phyloP scores from a whole-genome alignment of 2,888 invertebrate genomes.

The Eupithecia vulgata region DNA sequence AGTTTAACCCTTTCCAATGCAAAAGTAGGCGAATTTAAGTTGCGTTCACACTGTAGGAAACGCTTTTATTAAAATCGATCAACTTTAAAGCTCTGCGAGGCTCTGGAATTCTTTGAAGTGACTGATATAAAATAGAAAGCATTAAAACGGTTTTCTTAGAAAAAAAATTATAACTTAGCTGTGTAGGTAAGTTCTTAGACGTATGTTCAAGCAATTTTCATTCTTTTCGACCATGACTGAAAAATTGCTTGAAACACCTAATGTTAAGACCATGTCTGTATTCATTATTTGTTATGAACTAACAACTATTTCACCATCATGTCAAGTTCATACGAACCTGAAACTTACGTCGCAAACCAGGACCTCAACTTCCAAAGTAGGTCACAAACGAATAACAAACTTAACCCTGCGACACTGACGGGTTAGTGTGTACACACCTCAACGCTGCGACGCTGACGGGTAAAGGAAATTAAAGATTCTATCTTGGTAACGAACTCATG shows the following conservation, averaged over 20 bases:
- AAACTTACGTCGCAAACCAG: conserved; percentile 2
- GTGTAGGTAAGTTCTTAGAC: background rate
- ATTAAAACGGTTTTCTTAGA: background rate
- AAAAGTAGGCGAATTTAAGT: conserved; percentile 18
- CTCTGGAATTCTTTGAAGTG: background rate
- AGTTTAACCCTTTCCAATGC: conserved; percentile 54
- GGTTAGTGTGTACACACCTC: conserved; percentile 27
- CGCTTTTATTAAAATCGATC: background rate
- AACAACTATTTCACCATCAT: background rate
- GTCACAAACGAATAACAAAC: conserved; percentile 27
- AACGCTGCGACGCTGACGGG: conserved; percentile 54
- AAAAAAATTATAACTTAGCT: background rate
- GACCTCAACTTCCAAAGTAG: conserved; percentile 19
- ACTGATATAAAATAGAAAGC: too few relatives aligned
- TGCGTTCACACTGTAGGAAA: background rate
- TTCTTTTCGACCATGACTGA: background rate
- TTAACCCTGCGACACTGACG: conserved; percentile 53
- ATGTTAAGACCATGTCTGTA: too few relatives aligned
- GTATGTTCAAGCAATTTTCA: background rate
- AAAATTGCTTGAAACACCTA: background rate
- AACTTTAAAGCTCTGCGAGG: background rate
- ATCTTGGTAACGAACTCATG: conserved; percentile 71
- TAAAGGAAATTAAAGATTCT: conserved; percentile 79
- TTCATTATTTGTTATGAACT: background rate
- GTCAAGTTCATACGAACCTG: background rate